A percentile compares a stretch with the other conserved stretches of the same genome.
Evolutionary conservation across 2,888 invertebrate species (phyloP).

Genomic region (Volucella inflata): DNA sequence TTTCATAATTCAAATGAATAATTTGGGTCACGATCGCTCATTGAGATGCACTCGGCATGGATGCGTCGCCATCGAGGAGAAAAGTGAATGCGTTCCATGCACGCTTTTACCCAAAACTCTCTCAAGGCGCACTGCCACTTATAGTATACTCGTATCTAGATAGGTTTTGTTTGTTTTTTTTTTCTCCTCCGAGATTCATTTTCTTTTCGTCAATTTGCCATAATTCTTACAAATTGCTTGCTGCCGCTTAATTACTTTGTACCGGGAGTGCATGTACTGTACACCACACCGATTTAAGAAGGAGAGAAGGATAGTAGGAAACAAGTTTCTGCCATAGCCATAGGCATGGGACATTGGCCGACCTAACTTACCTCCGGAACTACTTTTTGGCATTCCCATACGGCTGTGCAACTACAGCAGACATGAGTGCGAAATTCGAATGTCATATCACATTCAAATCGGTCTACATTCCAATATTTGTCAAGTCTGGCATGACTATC

Average conservation of each 20-base stretch:
- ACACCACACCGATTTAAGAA: constrained; percentile 22
- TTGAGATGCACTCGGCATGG: constrained; percentile 60
- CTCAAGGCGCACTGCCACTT: background rate
- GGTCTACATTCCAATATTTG: constrained; percentile 64
- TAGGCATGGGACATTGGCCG: constrained; percentile 49
- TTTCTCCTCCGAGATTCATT: constrained; percentile 43
- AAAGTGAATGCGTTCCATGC: constrained; percentile 68
- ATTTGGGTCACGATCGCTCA: constrained; percentile 75
- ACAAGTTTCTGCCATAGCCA: constrained; percentile 42
- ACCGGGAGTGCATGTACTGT: background rate
- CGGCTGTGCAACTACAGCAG: too few species aligned
- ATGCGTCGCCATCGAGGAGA: constrained; percentile 49
- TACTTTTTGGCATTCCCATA: background rate
- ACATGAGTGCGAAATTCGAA: constrained; percentile 60
- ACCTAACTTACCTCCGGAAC: constrained; percentile 53
- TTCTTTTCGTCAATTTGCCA: constrained; percentile 74
- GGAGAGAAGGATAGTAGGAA: constrained; percentile 10
- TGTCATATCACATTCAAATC: constrained; percentile 53
- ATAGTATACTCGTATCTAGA: too few species aligned
- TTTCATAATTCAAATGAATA: constrained; percentile 75
- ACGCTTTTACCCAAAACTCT: constrained; percentile 44
- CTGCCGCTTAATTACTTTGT: constrained; percentile 71
- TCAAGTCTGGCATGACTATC: background rate
- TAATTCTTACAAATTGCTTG: constrained; percentile 70
- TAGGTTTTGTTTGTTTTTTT: background rate